phyloP scores from a whole-genome alignment of 2,797 vertebrate genomes.

The Urocyon cinereoargenteus region DNA sequence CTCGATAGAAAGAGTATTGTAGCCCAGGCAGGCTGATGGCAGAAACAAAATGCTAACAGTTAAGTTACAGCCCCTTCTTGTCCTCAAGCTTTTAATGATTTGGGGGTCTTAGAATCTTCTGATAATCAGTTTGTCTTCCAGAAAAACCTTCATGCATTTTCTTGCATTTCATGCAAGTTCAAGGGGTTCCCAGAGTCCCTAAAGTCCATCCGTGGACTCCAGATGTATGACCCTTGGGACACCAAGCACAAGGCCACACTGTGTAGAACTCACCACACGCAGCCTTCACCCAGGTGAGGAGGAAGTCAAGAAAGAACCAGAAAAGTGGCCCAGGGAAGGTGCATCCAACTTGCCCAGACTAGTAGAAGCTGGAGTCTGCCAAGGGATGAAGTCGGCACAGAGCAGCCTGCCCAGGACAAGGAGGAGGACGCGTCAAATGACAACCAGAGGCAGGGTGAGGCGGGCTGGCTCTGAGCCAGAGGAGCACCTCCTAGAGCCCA shows the following conservation, averaged over 20 bases:
- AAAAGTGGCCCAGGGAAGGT: slow-evolving; percentile 9
- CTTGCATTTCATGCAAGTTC: background rate
- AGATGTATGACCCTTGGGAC: background rate
- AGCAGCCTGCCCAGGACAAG: slow-evolving; percentile 13
- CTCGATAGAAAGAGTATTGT: background rate
- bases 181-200: background rate
- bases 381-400: background rate
- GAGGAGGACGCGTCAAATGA: background rate
- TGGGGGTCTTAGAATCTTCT: background rate
- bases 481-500: slow-evolving; percentile 58
- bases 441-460: slow-evolving; percentile 44
- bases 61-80: background rate
- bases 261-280: background rate
- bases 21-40: background rate
- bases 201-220: background rate
- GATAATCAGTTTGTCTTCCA: background rate
- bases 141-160: background rate
- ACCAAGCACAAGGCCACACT: background rate
- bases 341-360: slow-evolving; percentile 72
- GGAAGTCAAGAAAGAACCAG: slow-evolving; percentile 30
- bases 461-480: background rate
- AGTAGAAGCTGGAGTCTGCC: slow-evolving; percentile 38
- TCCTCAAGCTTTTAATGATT: background rate
- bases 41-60: background rate
- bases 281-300: background rate